Evolutionary conservation across 1,140 invertebrate genomes (phyloP), one percentile per base, ranked within the genome.

Genomic region (Microplitis demolitor): DNA sequence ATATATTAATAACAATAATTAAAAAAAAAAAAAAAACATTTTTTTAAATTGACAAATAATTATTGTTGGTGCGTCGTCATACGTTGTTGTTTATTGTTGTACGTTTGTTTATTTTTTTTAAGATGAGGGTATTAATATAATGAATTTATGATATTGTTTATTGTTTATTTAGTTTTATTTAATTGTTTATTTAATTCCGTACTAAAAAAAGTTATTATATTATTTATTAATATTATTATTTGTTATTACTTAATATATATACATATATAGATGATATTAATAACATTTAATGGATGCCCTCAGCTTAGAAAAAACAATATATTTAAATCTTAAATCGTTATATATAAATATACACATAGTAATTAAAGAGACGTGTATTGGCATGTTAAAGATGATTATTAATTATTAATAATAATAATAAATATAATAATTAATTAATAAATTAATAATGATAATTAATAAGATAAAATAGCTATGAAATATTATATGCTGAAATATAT

Each of bases 341-440:
- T 51, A 64, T 63, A 71, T 56, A 51, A 11, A 71, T 77, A 77
- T 75, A 73, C 33, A 66, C 75, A 69, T 69, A 69, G 73, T 56
- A 77, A 71, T 76, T n/a, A 39, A n/a, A 31, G 35, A 63, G 34
- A 39, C 14, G 37, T 50, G 31, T 66, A 50, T 66, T n/a, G 45
- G 16, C 62, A 64, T 66, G 63, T 66, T 50, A 66, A 51, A 66
- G 37, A 31, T 66, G 13, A 66, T 63, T 37, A 66, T n/a, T 14
- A 51, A 51, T 37, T 13, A 66, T 16, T 16, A 31, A 16, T 14
- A 66, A 35, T n/a, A 39, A 35, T 37, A 35, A 37, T 35, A 13
- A 8, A 31, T 13, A 66, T 33, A 66, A 66, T 14, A 39, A 33
- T 24, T 64, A 35, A 54, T 54, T 54, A 54, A 13, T 54, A 54